These are phyloP conservation scores for Pecten maximus DNA, from an alignment of 2,888 invertebrate genomes.

Conservation along the genomic window DNA sequence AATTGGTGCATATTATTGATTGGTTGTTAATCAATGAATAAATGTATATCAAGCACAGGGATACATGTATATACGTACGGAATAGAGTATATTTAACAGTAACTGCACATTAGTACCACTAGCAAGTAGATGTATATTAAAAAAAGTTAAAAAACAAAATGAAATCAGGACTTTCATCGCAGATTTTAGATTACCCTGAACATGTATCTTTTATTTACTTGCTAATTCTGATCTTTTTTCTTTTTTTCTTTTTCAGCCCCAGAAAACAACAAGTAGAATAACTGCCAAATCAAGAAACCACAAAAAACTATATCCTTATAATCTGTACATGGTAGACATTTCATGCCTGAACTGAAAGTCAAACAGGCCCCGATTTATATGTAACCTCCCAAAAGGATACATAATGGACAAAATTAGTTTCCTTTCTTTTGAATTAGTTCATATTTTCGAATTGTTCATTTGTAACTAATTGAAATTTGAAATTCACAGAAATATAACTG, in stretches of 20 bases:
- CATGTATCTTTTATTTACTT: no score
- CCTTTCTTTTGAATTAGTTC: background rate
- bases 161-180: no score
- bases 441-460: background rate
- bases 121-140: no score
- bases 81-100: no score
- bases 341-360: slow-evolving; percentile 45
- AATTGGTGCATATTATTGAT: no score
- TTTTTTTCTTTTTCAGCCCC: slow-evolving; percentile 57
- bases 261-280: slow-evolving; percentile 63
- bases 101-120: no score
- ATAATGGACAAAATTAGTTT: background rate
- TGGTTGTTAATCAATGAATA: no score
- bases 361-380: background rate
- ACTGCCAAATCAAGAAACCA: slow-evolving; percentile 52
- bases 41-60: no score
- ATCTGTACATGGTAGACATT: background rate
- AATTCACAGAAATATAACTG: background rate
- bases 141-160: no score
- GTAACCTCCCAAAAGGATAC: no score
- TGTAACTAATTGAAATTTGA: background rate
- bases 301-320: slow-evolving; percentile 70
- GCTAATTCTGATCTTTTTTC: slow-evolving; percentile 3
- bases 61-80: no score
- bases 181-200: no score